Evolutionary conservation across 2,797 vertebrate genomes (phyloP), one percentile per base, ranked within the genome.

Genomic region (Aselliscus stoliczkanus): DNA sequence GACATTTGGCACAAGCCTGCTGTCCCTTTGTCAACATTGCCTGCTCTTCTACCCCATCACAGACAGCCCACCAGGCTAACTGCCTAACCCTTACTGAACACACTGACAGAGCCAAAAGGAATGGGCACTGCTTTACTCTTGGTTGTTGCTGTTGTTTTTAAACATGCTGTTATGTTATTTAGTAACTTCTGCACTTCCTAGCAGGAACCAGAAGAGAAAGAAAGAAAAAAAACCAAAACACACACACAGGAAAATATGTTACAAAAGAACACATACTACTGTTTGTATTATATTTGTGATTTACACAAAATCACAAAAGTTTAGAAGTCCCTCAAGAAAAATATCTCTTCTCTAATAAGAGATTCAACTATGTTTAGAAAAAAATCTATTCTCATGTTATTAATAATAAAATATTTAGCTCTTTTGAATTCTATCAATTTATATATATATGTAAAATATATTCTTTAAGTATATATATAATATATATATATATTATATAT

Each of bases 361-460:
- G 23, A 83, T 81, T 77, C 58, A 93, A 2, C 7, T n/a, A 93
- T 52, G 37, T 86, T 67, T 95, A 60, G 67, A 93, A 82, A 97
- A 96, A 0, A 69, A 58, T 91, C 14, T 79, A 12, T 64, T 88
- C 54, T 94, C 72, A 17, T 81, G 20, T 76, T 65, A 17, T 90
- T 70, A 27, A 88, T 12, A 39, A 44, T 94, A 75, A 94, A 96
- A 97, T 77, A 64, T 82, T 95, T 75, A 72, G 4, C 29, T 29
- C 34, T 70, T 92, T 90, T 86, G 29, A 88, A 50, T 87, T 56
- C 5, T 4, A 72, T 58, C 2, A 37, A 64, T 75, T 81, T 67
- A 25, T 25, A 1, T 9, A 42, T 42, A 42, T n/a, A n/a, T n/a
- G n/a, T n/a, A n/a, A n/a, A n/a, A n/a, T n/a, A n/a, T n/a, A n/a